A percentile compares a stretch with the other conserved stretches of the same genome.
Evolutionary conservation across 2,113 vertebrate species (phyloP).

Genomic region (Ceuthmochares aereus): DNA sequence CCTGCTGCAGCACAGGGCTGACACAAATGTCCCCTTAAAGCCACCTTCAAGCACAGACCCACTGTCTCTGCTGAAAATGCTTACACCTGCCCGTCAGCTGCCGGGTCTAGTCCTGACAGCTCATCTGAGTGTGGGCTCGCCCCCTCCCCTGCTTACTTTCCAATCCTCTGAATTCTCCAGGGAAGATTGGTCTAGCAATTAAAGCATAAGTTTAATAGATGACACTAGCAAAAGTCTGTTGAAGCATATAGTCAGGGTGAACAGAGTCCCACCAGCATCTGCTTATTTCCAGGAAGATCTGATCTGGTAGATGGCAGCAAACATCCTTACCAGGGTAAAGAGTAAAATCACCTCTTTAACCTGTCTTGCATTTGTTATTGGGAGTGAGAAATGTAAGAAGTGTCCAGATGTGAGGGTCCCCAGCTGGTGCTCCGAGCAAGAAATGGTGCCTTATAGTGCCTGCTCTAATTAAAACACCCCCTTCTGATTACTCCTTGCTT

Average conservation of each 20-base stretch:
- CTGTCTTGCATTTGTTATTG: background rate
- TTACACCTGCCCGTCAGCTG: background rate
- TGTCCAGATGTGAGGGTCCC: background rate
- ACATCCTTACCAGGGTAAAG: background rate
- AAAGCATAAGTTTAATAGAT: background rate
- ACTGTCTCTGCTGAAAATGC: background rate
- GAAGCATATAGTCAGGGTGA: background rate
- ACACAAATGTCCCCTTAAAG: background rate
- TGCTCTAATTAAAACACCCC: background rate
- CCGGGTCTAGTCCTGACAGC: fast-evolving
- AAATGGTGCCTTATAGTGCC: background rate
- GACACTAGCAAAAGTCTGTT: background rate
- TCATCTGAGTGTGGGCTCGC: background rate
- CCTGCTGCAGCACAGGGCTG: background rate
- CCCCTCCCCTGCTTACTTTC: background rate
- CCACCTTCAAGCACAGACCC: background rate
- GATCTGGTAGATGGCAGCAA: background rate
- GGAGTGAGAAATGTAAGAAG: background rate
- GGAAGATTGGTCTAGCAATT: background rate
- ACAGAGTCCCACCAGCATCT: background rate
- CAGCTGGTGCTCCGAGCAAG: background rate
- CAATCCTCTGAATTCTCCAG: background rate
- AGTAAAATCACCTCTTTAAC: background rate
- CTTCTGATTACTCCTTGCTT: background rate
- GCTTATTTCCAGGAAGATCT: background rate